phyloP scores from a whole-genome alignment of 2,113 vertebrate species.

The Spilogale gracilis region DNA sequence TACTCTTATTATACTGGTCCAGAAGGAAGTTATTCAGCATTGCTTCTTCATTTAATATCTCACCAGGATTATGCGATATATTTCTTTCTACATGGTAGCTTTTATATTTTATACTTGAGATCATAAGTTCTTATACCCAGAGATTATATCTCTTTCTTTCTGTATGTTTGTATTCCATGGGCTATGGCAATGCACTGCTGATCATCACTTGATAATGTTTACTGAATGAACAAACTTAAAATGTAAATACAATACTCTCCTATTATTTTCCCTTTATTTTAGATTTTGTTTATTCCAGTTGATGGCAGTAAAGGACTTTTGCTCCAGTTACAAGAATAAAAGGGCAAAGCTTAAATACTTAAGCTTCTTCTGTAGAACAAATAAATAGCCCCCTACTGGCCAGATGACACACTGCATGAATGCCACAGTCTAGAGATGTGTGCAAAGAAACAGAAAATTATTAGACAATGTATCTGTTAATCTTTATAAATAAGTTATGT shows the following conservation, averaged over 20 bases:
- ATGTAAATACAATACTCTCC: conserved; percentile 29
- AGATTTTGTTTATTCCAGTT: conserved; percentile 80
- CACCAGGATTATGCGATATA: background rate
- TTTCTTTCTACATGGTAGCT: background rate
- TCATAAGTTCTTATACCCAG: background rate
- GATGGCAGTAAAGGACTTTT: conserved; percentile 88
- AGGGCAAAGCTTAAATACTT: conserved; percentile 1
- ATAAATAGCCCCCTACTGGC: background rate
- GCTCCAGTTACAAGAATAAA: conserved; percentile 30
- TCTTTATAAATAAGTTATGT: conserved; percentile 30
- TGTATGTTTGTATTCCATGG: background rate
- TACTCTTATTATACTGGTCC: background rate
- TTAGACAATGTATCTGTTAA: background rate
- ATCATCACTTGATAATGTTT: background rate
- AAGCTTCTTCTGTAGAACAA: background rate
- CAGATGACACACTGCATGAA: background rate
- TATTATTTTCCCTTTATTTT: background rate
- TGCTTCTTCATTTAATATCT: background rate
- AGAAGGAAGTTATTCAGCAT: background rate
- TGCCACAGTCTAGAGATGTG: background rate
- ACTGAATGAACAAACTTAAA: background rate
- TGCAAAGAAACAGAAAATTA: background rate
- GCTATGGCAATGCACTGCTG: background rate
- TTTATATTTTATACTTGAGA: background rate
- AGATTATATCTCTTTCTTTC: background rate